phyloP scores from a whole-genome alignment of 2,113 vertebrate species.

The Chamaetylas fuelleborni region DNA sequence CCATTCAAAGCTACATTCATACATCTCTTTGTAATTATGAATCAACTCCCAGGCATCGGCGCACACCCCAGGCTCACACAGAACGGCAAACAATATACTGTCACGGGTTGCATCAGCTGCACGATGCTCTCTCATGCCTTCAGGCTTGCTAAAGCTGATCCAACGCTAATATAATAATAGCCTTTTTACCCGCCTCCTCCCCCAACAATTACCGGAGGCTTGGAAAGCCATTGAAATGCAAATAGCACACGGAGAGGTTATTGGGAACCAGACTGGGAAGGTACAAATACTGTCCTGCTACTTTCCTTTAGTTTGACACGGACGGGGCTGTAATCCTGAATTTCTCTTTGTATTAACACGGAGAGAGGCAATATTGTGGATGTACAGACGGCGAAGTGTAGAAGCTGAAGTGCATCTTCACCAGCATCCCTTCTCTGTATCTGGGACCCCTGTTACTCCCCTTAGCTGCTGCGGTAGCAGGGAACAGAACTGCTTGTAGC shows the following conservation, averaged over 20 bases:
- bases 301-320: background rate
- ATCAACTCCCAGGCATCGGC: background rate
- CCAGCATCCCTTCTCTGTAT: background rate
- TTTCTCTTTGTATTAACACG: background rate
- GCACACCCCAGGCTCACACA: background rate
- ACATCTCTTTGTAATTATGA: background rate
- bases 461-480: background rate
- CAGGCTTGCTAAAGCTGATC: slow-evolving; percentile 33
- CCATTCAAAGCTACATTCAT: background rate
- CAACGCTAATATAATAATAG: slow-evolving; percentile 30
- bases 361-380: background rate
- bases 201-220: slow-evolving; percentile 31
- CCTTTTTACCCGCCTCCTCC: slow-evolving; percentile 14
- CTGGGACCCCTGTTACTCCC: background rate
- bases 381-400: fast-evolving
- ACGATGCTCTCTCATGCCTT: slow-evolving; percentile 9
- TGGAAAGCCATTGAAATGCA: slow-evolving; percentile 56
- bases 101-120: slow-evolving; percentile 33
- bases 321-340: background rate
- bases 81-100: background rate
- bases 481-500: background rate
- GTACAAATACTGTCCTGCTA: background rate
- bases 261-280: background rate
- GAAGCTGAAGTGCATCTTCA: background rate
- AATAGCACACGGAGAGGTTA: slow-evolving; percentile 27